Evolutionary conservation across 2,113 vertebrate species (phyloP).

Genomic region (Clarias magur): DNA sequence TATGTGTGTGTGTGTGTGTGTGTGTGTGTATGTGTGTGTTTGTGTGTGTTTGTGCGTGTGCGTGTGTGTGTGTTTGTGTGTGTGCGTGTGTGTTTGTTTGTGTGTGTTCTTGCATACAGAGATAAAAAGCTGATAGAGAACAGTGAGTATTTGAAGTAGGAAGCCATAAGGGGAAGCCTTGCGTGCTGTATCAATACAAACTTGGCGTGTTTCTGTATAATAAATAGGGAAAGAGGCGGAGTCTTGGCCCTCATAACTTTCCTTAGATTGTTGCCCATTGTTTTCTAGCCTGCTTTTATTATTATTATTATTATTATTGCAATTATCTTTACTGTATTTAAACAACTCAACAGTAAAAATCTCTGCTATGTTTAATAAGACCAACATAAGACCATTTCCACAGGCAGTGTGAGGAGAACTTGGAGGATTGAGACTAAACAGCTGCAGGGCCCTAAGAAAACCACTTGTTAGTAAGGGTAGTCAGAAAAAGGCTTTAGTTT

Average conservation of each 20-base stretch:
- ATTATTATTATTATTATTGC: slow-evolving; percentile 1
- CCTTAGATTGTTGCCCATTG: slow-evolving; percentile 58
- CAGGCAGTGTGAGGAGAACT: too few relatives aligned
- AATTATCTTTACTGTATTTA: slow-evolving; percentile 52
- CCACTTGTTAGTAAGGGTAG: too few relatives aligned
- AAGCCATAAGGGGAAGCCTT: slow-evolving; percentile 62
- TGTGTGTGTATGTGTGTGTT: slow-evolving; percentile 1
- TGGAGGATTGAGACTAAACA: too few relatives aligned
- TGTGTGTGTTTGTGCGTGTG: slow-evolving; percentile 1
- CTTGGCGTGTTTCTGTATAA: slow-evolving; percentile 37
- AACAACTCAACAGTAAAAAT: too few relatives aligned
- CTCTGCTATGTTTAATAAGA: too few relatives aligned
- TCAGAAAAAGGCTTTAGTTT: too few relatives aligned
- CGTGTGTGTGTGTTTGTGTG: not conserved
- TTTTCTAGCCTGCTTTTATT: slow-evolving; percentile 60
- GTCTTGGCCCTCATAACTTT: slow-evolving; percentile 40
- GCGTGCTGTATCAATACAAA: slow-evolving; percentile 68
- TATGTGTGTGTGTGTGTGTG: not conserved
- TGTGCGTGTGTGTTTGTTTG: slow-evolving; percentile 18
- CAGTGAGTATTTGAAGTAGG: slow-evolving; percentile 55
- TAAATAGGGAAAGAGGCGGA: slow-evolving; percentile 40
- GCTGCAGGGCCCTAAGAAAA: too few relatives aligned
- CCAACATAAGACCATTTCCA: too few relatives aligned
- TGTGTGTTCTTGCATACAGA: slow-evolving; percentile 25
- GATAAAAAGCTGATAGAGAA: slow-evolving; percentile 30